A percentile compares a stretch with the other conserved stretches of the same genome.
phyloP scores from a whole-genome alignment of 2,113 vertebrate species.

The Hiodon alosoides region DNA sequence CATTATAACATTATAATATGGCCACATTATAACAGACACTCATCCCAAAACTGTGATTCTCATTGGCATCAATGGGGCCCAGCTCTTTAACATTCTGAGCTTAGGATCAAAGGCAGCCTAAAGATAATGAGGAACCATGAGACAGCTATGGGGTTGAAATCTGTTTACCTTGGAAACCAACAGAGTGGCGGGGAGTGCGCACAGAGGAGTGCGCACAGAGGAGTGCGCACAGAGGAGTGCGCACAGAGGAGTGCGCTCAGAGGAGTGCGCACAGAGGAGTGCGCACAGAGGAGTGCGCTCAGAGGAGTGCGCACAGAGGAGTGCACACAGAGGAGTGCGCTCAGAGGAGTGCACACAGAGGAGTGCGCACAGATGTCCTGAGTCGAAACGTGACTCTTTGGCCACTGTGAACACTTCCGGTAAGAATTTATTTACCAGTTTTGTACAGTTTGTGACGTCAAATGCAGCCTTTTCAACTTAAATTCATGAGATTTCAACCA shows the following conservation, averaged over 20 bases:
- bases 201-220: too few species aligned
- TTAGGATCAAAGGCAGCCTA: slow-evolving; percentile 16
- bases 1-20: too few species aligned
- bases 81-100: slow-evolving; percentile 15
- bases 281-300: too few species aligned
- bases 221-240: too few species aligned
- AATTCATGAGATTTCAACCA: too few species aligned
- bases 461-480: background rate
- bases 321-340: too few species aligned
- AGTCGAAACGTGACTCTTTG: background rate
- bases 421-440: background rate
- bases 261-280: background rate
- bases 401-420: background rate
- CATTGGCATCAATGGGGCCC: background rate
- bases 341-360: too few species aligned
- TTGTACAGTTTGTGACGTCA: background rate
- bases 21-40: background rate
- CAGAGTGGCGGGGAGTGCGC: background rate
- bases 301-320: too few species aligned
- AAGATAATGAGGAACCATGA: slow-evolving; percentile 10
- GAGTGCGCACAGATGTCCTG: background rate
- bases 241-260: too few species aligned
- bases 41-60: background rate
- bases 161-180: slow-evolving; percentile 18
- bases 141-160: background rate